Conservation (phyloP, 2,113 vertebrate genomes). For the Typhlomys cinereus region DNA sequence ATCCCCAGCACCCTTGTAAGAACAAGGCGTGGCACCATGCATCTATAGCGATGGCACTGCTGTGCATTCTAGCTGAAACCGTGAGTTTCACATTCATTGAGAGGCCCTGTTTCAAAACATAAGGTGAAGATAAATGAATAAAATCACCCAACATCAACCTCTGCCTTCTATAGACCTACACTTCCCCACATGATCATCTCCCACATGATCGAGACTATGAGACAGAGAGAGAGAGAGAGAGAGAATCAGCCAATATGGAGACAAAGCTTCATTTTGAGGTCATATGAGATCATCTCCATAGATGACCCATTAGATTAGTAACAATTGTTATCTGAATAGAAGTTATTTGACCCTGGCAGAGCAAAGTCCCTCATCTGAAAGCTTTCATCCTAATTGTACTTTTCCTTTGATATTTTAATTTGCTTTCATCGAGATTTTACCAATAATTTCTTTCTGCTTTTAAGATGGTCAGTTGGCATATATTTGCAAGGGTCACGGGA, state of each 20-base stretch:
- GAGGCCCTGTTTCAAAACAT: neutral
- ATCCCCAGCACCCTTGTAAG: no score
- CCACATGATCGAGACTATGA: no score
- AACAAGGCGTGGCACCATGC: neutral
- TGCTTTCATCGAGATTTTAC: neutral
- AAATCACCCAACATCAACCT: no score
- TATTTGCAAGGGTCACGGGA: neutral
- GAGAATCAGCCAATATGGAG: neutral
- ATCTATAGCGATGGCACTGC: neutral
- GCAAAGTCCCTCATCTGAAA: neutral
- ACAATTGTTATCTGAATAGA: neutral
- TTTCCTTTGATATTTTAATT: neutral
- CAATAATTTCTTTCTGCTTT: neutral
- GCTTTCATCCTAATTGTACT: neutral
- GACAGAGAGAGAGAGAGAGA: no score
- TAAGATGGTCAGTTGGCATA: neutral
- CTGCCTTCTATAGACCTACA: no score
- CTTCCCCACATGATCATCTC: no score
- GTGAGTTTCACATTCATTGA: neutral
- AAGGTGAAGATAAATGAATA: neutral
- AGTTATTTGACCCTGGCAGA: neutral
- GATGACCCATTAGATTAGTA: neutral
- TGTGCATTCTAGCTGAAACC: neutral
- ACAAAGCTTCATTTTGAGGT: neutral
- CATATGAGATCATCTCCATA: neutral